Percentiles rank a stretch among this genome's conserved stretches.
Conservation (phyloP, 1,140 invertebrate species). For the Drosophila ananassae region DNA sequence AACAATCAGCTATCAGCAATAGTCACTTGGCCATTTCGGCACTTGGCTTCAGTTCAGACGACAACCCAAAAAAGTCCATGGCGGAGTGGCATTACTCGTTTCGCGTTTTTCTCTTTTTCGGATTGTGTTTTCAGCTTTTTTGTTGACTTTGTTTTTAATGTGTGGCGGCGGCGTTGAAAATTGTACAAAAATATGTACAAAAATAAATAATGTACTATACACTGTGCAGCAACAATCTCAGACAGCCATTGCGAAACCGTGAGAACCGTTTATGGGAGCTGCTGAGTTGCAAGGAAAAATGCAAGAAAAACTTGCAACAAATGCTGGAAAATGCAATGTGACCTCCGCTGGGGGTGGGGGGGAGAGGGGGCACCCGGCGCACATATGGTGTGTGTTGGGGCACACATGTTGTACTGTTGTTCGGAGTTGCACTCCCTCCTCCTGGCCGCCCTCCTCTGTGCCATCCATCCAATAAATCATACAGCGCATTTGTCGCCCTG, state of each 20-base stretch:
- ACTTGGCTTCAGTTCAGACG: slow-evolving; percentile 27
- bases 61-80: slow-evolving; percentile 17
- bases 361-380: slow-evolving; percentile 13
- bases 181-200: slow-evolving; percentile 54
- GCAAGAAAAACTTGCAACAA: slow-evolving; percentile 76
- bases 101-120: slow-evolving; percentile 23
- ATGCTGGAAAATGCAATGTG: slow-evolving; percentile 74
- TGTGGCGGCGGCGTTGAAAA: slow-evolving; percentile 48
- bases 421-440: not conserved
- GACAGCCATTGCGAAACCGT: slow-evolving; percentile 71
- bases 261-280: slow-evolving; percentile 77
- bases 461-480: slow-evolving; percentile 70
- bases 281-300: slow-evolving; percentile 56
- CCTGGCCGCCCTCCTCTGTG: too few relatives aligned
- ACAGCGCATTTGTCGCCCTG: slow-evolving; percentile 69
- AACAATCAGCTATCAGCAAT: not conserved
- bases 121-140: not conserved
- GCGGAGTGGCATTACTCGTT: slow-evolving; percentile 21
- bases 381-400: slow-evolving; percentile 56
- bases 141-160: slow-evolving; percentile 39
- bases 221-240: slow-evolving; percentile 41
- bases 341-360: slow-evolving; percentile 24
- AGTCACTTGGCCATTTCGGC: not conserved
- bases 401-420: slow-evolving; percentile 49
- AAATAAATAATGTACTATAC: slow-evolving; percentile 32